Percentiles rank a stretch among this genome's conserved stretches.
Evolutionary conservation across 2,888 invertebrate species (phyloP).

Genomic region (Heliothis peltigera): DNA sequence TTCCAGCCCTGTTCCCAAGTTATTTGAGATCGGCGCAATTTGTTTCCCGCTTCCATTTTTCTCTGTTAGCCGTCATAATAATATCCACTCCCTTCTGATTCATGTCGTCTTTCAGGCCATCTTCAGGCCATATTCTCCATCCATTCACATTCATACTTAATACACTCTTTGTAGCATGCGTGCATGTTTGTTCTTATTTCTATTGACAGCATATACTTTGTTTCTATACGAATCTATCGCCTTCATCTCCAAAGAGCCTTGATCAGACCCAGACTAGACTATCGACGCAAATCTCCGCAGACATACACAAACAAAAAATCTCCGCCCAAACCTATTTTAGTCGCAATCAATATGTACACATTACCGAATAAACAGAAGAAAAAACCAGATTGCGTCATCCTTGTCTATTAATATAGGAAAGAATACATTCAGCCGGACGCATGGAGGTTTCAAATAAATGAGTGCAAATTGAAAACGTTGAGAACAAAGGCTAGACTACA

Average conservation of each 20-base stretch:
- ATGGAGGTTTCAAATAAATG: slow-evolving; percentile 19
- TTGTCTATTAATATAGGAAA: slow-evolving; percentile 43
- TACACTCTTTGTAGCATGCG: too few species aligned
- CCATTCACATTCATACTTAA: too few species aligned
- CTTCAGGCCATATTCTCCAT: too few species aligned
- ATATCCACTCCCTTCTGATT: too few species aligned
- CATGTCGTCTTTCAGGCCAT: too few species aligned
- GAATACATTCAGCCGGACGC: slow-evolving; percentile 48
- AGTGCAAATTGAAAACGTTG: neutral
- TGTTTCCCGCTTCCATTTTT: too few species aligned
- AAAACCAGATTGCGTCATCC: slow-evolving; percentile 49
- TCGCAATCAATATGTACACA: slow-evolving; percentile 29
- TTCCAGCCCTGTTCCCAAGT: too few species aligned
- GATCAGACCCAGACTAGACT: slow-evolving; percentile 15
- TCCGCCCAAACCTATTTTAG: slow-evolving; percentile 38
- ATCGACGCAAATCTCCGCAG: slow-evolving; percentile 22
- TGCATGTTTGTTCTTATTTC: too few species aligned
- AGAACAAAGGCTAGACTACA: too few species aligned
- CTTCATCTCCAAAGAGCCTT: slow-evolving; percentile 7
- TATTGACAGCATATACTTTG: neutral
- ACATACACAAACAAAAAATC: slow-evolving; percentile 29
- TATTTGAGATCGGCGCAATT: too few species aligned
- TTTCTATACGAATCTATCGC: neutral
- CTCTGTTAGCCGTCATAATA: too few species aligned
- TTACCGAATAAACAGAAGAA: slow-evolving; percentile 34